Evolutionary conservation across 2,113 vertebrate genomes (phyloP), one percentile per base, ranked within the genome.

Genomic region (Grantiella picta): DNA sequence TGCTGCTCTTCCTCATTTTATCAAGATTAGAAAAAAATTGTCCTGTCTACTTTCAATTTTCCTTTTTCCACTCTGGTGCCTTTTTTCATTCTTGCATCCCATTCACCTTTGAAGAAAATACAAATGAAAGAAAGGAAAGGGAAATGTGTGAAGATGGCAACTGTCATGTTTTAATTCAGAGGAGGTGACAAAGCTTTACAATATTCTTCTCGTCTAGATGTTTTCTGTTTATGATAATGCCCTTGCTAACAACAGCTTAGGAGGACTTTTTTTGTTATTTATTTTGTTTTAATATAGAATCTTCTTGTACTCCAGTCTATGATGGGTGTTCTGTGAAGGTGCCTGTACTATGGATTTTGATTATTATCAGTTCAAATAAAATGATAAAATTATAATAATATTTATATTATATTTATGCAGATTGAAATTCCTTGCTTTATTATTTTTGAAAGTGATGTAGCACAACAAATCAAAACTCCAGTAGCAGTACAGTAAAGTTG

Each of bases 251-350:
- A 68, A 29, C 2, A 86, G 7, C 9, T 40, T 63, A 25, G 6
- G 12, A 63, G 15, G 6, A 5, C 0, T 6, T 18, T 17, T 17
- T 40, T 53, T 47, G 2, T 42, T 36, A 5, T 16, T 36, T 60
- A 8, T 24, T 72, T 91, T 47, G 3, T 18, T 44, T 78, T 27
- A 15, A 17, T 54, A 50, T 33, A 10, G 54, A 69, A 5, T 36
- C 36, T 49, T 45, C 21, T 53, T 76, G 10, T 27, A 44, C 15
- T 44, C 11, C 7, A 29, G 17, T 31, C 24, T 79, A 14, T 40
- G 5, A 57, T 29, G 15, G 7, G 31, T 57, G 6, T 44, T 82
- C 31, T 61, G 18, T 7, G 10, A 82, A 89, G 10, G 9, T 53
- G 15, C 3, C 12, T 78, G 24, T 49, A 33, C 4, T 4, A 7